Conservation (phyloP, 2,888 invertebrate genomes). For the Meta bourneti region DNA sequence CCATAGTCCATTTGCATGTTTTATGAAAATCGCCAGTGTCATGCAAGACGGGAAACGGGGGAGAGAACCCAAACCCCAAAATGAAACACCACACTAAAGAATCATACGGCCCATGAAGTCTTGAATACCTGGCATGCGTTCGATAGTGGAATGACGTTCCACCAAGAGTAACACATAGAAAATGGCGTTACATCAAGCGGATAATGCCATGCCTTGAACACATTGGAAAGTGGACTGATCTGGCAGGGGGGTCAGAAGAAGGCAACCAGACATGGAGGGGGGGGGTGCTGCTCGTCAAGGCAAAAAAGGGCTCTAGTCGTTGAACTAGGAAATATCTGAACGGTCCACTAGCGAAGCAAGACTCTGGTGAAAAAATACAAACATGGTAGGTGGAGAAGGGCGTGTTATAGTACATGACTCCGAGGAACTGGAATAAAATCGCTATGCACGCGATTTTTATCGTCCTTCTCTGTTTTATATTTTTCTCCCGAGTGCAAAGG, state of each 20-base stretch:
- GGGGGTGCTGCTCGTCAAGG: neutral
- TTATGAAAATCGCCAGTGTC: too few species aligned
- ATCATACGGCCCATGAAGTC: too few species aligned
- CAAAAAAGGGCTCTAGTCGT: neutral
- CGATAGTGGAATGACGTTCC: too few species aligned
- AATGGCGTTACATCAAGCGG: neutral
- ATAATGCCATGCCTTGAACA: neutral
- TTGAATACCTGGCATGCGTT: too few species aligned
- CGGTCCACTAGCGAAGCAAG: constrained; percentile 57
- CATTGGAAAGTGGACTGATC: constrained; percentile 10
- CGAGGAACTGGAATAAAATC: neutral
- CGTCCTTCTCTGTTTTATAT: constrained; percentile 5
- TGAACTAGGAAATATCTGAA: constrained; percentile 54
- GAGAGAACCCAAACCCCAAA: too few species aligned
- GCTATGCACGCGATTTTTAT: constrained; percentile 48
- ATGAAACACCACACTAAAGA: too few species aligned
- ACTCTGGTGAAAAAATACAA: constrained; percentile 18
- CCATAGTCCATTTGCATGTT: too few species aligned
- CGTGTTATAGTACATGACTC: neutral
- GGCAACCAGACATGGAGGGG: neutral
- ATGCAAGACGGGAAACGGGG: too few species aligned
- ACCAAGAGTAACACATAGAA: too few species aligned
- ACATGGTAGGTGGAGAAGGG: neutral
- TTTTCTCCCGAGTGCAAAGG: neutral
- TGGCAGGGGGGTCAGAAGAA: neutral